A percentile compares a stretch with the other conserved stretches of the same genome.
Conservation (phyloP, 2,113 vertebrate species). For the Pongo abelii region DNA sequence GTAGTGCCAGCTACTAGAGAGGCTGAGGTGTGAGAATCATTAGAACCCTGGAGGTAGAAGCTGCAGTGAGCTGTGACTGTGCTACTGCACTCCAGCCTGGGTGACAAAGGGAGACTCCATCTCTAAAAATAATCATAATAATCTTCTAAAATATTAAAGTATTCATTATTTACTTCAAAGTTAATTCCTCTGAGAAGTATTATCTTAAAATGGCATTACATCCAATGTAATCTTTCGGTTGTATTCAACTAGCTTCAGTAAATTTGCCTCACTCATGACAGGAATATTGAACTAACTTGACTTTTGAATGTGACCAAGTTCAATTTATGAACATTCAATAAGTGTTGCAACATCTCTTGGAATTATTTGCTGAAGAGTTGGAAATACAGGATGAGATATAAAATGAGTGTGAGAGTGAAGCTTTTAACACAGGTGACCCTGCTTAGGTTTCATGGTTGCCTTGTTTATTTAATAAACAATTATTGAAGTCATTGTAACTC, state of each 20-base stretch:
- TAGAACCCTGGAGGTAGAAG: too few relatives aligned
- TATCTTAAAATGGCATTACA: neutral
- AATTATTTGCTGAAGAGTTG: neutral
- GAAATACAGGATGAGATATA: neutral
- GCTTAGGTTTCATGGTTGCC: neutral
- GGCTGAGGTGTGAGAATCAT: too few relatives aligned
- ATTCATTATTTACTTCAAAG: neutral
- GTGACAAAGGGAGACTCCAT: too few relatives aligned
- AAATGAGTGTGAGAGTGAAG: neutral
- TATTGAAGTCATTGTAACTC: neutral
- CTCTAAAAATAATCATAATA: neutral
- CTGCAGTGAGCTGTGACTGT: too few relatives aligned
- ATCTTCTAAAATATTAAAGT: neutral
- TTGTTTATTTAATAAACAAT: neutral
- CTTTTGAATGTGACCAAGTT: neutral
- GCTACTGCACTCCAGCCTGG: too few relatives aligned
- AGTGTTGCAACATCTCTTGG: neutral
- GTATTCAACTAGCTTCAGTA: conserved; percentile 16
- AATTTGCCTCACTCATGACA: neutral
- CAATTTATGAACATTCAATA: neutral
- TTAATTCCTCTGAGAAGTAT: neutral
- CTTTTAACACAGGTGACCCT: neutral
- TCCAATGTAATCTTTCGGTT: neutral
- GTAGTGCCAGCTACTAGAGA: too few relatives aligned
- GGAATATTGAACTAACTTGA: neutral